Percentiles rank a stretch among this genome's conserved stretches.
phyloP scores from a whole-genome alignment of 2,888 invertebrate species.

The Microctonus aethiopoides region DNA sequence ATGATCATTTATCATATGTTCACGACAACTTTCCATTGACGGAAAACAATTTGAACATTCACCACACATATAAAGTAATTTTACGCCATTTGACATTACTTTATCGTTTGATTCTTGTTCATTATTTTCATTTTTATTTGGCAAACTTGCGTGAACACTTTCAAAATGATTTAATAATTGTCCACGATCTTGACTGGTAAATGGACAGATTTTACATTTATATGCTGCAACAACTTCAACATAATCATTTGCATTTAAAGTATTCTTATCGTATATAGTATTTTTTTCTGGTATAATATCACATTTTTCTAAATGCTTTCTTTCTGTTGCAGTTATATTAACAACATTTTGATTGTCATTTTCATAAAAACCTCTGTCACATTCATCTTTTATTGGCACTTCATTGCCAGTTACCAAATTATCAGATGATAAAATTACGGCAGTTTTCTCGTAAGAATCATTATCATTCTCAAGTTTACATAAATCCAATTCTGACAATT shows the following conservation, averaged over 20 bases:
- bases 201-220: slow-evolving; percentile 71
- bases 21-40: slow-evolving; percentile 67
- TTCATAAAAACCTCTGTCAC: background rate
- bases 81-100: slow-evolving; percentile 48
- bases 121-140: slow-evolving; percentile 37
- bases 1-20: slow-evolving; percentile 69
- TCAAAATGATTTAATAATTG: slow-evolving; percentile 65
- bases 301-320: slow-evolving; percentile 41
- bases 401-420: background rate
- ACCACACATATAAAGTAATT: slow-evolving; percentile 68
- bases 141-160: slow-evolving; percentile 53
- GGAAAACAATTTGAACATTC: slow-evolving; percentile 68
- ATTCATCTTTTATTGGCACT: background rate
- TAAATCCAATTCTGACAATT: slow-evolving; percentile 52
- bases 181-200: slow-evolving; percentile 65
- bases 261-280: slow-evolving; percentile 38
- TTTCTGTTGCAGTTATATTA: slow-evolving; percentile 15
- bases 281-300: slow-evolving; percentile 38
- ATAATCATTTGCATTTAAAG: slow-evolving; percentile 65
- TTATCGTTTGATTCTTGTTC: slow-evolving; percentile 42
- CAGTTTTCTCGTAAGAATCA: background rate
- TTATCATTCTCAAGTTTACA: slow-evolving; percentile 43
- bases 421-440: background rate
- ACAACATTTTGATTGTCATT: background rate
- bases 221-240: slow-evolving; percentile 70